Conservation (phyloP, 2,888 invertebrate genomes). For the Ophion ventricosus region DNA sequence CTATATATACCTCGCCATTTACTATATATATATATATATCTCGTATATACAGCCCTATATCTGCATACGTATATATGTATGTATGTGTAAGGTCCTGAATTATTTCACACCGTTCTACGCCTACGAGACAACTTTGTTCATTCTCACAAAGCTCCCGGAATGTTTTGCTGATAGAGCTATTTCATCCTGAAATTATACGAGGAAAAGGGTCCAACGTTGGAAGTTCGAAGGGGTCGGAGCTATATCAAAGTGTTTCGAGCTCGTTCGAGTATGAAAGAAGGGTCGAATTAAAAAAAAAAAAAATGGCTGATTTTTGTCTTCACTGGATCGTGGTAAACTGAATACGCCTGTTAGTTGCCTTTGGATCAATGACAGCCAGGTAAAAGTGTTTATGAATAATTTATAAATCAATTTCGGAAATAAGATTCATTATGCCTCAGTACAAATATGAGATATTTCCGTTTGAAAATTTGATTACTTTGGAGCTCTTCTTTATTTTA, state of each 20-base stretch:
- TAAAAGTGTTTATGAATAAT: too few species aligned
- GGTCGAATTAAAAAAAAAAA: constrained; percentile 37
- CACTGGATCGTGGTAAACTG: constrained; percentile 2
- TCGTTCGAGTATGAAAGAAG: constrained; percentile 18
- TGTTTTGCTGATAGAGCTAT: constrained; percentile 75
- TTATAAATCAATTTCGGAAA: background rate
- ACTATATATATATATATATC: constrained; percentile 20
- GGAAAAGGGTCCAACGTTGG: constrained; percentile 45
- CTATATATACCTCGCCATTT: constrained; percentile 27
- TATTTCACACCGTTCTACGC: constrained; percentile 57
- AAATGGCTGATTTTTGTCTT: constrained; percentile 16
- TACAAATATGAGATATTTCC: too few species aligned
- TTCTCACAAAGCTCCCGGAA: constrained; percentile 66
- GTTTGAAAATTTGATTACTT: background rate
- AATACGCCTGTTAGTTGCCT: constrained; percentile 7
- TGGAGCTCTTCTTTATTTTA: background rate
- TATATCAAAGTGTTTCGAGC: constrained; percentile 48
- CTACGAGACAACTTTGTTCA: constrained; percentile 60
- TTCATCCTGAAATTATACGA: constrained; percentile 56
- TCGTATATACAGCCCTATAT: background rate
- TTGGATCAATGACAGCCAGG: background rate
- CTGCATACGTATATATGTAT: background rate
- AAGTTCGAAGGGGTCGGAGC: constrained; percentile 54
- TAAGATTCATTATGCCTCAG: background rate
- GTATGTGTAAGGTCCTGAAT: constrained; percentile 34